phyloP scores from a whole-genome alignment of 2,113 vertebrate species.

The Erythrocercus mccallii region DNA sequence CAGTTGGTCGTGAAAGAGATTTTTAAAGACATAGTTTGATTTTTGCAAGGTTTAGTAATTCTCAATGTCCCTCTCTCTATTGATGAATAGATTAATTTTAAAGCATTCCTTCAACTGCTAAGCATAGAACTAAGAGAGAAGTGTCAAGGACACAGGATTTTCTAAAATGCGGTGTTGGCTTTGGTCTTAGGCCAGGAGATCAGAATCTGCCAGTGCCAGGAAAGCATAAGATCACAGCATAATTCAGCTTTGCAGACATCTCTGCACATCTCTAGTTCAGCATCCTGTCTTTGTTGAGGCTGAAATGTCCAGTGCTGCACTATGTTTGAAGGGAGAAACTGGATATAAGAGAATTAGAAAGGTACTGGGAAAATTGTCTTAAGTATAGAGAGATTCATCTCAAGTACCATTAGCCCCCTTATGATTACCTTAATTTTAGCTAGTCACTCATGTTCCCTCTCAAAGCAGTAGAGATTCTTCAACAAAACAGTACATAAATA shows the following conservation, averaged over 20 bases:
- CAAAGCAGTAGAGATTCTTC: background rate
- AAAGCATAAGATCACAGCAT: background rate
- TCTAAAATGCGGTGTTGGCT: fast-evolving
- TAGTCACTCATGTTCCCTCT: background rate
- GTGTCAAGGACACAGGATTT: background rate
- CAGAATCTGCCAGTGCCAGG: background rate
- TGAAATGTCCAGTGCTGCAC: background rate
- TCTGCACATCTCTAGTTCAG: background rate
- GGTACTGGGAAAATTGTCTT: background rate
- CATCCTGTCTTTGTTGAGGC: background rate
- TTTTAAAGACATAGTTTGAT: background rate
- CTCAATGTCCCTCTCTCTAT: background rate
- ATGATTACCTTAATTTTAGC: background rate
- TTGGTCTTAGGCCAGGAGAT: background rate
- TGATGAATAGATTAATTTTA: background rate
- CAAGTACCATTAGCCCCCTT: background rate
- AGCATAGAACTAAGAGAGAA: background rate
- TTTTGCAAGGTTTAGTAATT: background rate
- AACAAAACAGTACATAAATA: background rate
- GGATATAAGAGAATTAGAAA: background rate
- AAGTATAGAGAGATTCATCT: background rate
- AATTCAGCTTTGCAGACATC: background rate
- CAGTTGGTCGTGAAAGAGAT: background rate
- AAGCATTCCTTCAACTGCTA: background rate
- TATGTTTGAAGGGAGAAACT: background rate